phyloP scores from a whole-genome alignment of 2,113 vertebrate genomes.

The Pseudonaja textilis region DNA sequence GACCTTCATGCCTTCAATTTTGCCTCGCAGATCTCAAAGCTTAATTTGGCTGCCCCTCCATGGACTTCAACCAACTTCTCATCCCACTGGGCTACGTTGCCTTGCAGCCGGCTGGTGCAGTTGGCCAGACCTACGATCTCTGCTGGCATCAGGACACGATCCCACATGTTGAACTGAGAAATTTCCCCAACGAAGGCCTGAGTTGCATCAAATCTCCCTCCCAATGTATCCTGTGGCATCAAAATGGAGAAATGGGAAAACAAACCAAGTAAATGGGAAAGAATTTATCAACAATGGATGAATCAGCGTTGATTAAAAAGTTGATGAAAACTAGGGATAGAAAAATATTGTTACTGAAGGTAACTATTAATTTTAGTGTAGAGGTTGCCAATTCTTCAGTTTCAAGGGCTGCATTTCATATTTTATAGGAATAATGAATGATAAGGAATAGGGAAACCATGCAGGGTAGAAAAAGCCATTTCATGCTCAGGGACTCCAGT shows the following conservation, averaged over 20 bases:
- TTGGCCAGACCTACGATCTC: conserved; percentile 87
- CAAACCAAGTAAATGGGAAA: background rate
- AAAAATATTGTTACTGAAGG: accelerated
- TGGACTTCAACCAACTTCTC: conserved; percentile 87
- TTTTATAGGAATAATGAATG: background rate
- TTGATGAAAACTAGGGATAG: background rate
- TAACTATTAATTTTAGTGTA: background rate
- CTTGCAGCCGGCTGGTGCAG: conserved; percentile 80
- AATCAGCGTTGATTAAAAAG: background rate
- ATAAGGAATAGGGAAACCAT: background rate
- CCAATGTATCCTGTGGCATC: conserved; percentile 81
- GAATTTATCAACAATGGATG: background rate
- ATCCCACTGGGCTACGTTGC: conserved; percentile 91
- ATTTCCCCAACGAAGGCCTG: conserved; percentile 94
- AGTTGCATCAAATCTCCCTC: conserved; percentile 90
- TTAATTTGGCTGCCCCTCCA: conserved; percentile 83
- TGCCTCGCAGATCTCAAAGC: conserved; percentile 81
- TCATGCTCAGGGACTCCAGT: background rate
- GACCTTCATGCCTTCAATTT: conserved; percentile 75
- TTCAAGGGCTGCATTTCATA: background rate
- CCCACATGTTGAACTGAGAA: conserved; percentile 92
- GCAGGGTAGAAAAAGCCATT: background rate
- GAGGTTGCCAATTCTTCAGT: background rate
- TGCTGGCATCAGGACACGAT: conserved; percentile 80
- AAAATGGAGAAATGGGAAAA: background rate